Evolutionary conservation across 2,888 invertebrate species (phyloP).

Genomic region (Capitulum mitella): DNA sequence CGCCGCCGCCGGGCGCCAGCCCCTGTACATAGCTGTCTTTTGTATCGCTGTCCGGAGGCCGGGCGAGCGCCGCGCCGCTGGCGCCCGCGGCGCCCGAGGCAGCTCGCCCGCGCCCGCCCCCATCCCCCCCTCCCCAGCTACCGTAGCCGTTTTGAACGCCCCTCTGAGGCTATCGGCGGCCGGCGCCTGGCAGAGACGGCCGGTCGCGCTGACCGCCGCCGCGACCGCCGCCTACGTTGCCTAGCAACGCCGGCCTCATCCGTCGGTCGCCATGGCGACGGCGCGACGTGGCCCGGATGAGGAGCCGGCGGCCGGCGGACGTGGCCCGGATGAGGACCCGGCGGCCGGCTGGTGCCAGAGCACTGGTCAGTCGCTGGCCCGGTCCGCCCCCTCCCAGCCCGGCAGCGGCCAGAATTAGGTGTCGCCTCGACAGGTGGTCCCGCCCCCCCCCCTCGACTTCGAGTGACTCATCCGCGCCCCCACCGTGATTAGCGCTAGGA

Average conservation of each 20-base stretch:
- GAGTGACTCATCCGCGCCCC: neutral
- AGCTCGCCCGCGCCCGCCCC: too few species aligned
- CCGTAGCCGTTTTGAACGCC: neutral
- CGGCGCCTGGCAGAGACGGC: neutral
- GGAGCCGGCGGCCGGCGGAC: too few species aligned
- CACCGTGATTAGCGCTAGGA: neutral
- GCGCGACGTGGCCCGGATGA: too few species aligned
- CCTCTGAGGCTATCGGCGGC: neutral
- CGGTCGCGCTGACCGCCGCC: neutral
- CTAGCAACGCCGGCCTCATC: neutral
- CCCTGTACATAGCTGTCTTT: neutral
- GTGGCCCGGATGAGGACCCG: too few species aligned
- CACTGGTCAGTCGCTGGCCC: neutral
- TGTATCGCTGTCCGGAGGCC: neutral
- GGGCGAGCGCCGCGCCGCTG: too few species aligned
- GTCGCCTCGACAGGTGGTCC: neutral
- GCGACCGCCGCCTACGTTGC: neutral
- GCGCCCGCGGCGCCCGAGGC: too few species aligned
- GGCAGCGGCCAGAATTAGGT: neutral
- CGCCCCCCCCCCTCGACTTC: neutral
- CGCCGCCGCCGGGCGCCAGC: too few species aligned
- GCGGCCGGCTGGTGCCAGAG: neutral
- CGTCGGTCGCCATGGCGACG: neutral
- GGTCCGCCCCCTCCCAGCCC: neutral
- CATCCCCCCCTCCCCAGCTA: neutral